Conservation (phyloP, 2,888 invertebrate species). For the Phymatocera aterrima region DNA sequence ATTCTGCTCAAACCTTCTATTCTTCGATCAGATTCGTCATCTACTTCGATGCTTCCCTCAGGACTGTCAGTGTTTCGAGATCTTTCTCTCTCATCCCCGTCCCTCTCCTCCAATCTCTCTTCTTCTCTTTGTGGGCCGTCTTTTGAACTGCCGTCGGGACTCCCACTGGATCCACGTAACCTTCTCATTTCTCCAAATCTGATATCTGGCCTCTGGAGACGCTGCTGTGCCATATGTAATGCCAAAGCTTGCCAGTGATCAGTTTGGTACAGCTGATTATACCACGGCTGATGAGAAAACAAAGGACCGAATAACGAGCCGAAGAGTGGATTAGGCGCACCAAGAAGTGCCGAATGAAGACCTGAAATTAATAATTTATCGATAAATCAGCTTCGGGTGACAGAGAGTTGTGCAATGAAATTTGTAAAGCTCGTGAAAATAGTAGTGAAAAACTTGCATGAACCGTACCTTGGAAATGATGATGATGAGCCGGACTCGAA, state of each 20-base stretch:
- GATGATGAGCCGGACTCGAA: constrained; percentile 60
- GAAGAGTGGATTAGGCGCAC: constrained; percentile 70
- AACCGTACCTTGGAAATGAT: constrained; percentile 70
- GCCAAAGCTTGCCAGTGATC: constrained; percentile 73
- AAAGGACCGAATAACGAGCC: constrained; percentile 73
- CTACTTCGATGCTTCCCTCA: constrained; percentile 71
- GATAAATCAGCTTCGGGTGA: neutral
- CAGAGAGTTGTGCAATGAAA: neutral
- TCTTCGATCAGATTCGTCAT: constrained; percentile 65
- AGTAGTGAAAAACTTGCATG: neutral
- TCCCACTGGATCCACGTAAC: constrained; percentile 62
- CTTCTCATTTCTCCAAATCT: constrained; percentile 68
- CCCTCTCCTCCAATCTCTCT: constrained; percentile 50
- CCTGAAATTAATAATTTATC: constrained; percentile 56
- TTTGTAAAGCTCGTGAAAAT: neutral
- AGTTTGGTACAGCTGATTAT: constrained; percentile 71
- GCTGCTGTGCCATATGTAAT: constrained; percentile 70
- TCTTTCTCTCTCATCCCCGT: constrained; percentile 51
- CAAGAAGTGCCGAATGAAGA: constrained; percentile 66
- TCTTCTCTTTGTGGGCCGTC: constrained; percentile 53
- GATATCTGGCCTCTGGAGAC: constrained; percentile 69
- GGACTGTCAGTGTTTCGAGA: constrained; percentile 65
- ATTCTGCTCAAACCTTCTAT: constrained; percentile 13
- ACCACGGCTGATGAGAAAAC: constrained; percentile 68
- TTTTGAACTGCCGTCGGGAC: constrained; percentile 65